phyloP scores from a whole-genome alignment of 2,888 invertebrate species.

The Conops quadrifasciatus region DNA sequence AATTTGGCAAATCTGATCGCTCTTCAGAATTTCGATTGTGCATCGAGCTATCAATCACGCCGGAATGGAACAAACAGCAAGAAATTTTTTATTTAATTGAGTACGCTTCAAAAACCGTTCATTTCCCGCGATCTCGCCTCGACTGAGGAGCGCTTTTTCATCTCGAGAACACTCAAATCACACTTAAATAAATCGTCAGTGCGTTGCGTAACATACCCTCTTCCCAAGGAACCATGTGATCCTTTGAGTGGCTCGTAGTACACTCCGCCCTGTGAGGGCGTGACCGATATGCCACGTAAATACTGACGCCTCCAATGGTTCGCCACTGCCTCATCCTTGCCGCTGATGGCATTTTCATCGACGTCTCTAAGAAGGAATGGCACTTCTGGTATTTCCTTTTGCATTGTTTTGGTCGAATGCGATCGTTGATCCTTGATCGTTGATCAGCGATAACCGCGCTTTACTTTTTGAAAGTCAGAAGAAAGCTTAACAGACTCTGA shows the following conservation, averaged over 20 bases:
- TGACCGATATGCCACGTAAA: slow-evolving; percentile 59
- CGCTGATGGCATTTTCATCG: slow-evolving; percentile 48
- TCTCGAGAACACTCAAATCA: background rate
- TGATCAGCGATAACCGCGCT: too few relatives aligned
- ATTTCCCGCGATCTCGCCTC: too few relatives aligned
- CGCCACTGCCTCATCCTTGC: slow-evolving; percentile 51
- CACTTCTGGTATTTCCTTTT: slow-evolving; percentile 53
- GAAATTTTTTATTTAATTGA: too few relatives aligned
- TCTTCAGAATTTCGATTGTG: too few relatives aligned
- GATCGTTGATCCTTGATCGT: background rate
- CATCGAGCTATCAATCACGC: too few relatives aligned
- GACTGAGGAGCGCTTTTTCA: background rate
- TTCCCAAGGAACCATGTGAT: slow-evolving; percentile 54
- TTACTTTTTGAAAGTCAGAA: background rate
- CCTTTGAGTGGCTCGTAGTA: slow-evolving; percentile 62
- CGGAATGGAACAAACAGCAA: too few relatives aligned
- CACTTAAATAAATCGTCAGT: slow-evolving; percentile 14
- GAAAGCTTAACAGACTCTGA: too few relatives aligned
- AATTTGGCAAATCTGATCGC: too few relatives aligned
- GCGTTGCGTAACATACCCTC: slow-evolving; percentile 51
- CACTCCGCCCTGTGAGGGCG: slow-evolving; percentile 58
- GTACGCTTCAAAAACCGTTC: too few relatives aligned
- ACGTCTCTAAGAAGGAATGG: slow-evolving; percentile 53
- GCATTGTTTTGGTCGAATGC: slow-evolving; percentile 46
- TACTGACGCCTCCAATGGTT: slow-evolving; percentile 59